Evolutionary conservation across 2,113 vertebrate genomes (phyloP).

Genomic region (Anser cygnoides): DNA sequence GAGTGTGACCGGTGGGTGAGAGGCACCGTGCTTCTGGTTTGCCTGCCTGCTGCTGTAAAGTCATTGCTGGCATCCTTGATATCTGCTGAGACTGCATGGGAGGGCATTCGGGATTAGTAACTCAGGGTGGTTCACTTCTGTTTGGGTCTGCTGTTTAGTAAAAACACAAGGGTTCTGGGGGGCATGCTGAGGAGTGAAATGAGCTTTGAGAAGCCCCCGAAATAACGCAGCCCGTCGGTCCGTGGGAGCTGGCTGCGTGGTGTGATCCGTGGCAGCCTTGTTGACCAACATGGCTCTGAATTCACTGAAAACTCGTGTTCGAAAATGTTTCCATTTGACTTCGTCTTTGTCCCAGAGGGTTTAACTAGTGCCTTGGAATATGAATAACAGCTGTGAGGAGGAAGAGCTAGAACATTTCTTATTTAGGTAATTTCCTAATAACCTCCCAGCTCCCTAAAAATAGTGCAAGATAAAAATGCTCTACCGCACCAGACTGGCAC

Average conservation of each 20-base stretch:
- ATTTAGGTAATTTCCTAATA: slow-evolving; percentile 62
- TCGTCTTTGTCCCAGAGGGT: slow-evolving; percentile 19
- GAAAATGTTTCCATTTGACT: background rate
- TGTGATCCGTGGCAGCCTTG: background rate
- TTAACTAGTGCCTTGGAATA: slow-evolving; percentile 19
- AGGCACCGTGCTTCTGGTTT: background rate
- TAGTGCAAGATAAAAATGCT: slow-evolving; percentile 49
- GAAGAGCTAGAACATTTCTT: slow-evolving; percentile 60
- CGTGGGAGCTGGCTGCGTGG: rapidly evolving
- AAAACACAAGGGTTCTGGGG: background rate
- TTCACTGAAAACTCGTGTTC: background rate
- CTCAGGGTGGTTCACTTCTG: background rate
- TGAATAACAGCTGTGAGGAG: slow-evolving; percentile 43
- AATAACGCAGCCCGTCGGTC: background rate
- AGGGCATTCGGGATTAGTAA: background rate
- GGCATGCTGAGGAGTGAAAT: background rate
- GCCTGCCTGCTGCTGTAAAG: rapidly evolving
- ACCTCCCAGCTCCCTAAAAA: slow-evolving; percentile 54
- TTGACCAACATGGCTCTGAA: background rate
- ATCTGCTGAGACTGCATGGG: background rate
- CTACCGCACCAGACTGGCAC: background rate
- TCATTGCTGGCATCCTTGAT: background rate
- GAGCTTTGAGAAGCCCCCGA: background rate
- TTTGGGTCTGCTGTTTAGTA: background rate
- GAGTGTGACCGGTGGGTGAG: background rate